Evolutionary conservation across 2,888 invertebrate species (phyloP).

Genomic region (Temnothorax unifasciatus): DNA sequence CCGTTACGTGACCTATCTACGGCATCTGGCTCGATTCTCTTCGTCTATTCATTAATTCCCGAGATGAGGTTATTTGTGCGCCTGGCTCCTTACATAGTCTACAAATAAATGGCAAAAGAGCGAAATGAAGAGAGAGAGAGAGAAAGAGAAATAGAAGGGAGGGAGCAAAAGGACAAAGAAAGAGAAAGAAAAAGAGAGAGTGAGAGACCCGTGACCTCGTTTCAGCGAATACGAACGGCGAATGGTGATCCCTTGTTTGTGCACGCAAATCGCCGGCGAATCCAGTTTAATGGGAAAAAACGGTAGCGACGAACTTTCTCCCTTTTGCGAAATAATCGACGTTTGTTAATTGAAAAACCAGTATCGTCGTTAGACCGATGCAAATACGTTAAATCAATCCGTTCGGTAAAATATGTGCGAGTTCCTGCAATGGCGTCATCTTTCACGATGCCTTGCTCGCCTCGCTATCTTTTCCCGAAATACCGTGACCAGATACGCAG

Average conservation of each 20-base stretch:
- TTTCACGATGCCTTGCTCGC: constrained; percentile 39
- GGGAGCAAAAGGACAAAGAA: neutral
- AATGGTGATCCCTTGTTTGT: constrained; percentile 42
- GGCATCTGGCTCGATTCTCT: neutral
- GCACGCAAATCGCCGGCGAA: constrained; percentile 42
- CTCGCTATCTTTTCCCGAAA: constrained; percentile 60
- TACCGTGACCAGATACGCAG: constrained; percentile 63
- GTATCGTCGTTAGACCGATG: constrained; percentile 23
- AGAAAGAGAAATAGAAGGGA: neutral
- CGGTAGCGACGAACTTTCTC: constrained; percentile 17
- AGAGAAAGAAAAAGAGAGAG: neutral
- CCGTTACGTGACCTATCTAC: constrained; percentile 67
- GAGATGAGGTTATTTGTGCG: constrained; percentile 49
- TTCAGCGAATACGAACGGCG: constrained; percentile 26
- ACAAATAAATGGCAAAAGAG: constrained; percentile 44
- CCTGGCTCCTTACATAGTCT: constrained; percentile 40
- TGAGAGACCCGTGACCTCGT: constrained; percentile 22
- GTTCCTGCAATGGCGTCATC: constrained; percentile 29
- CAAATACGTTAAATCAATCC: constrained; percentile 41
- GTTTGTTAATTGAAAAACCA: constrained; percentile 39
- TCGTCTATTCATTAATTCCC: constrained; percentile 59
- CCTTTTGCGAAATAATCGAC: constrained; percentile 34
- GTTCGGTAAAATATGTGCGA: neutral
- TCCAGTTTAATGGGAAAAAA: constrained; percentile 42
- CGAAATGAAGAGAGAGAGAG: neutral